Base-by-base conservation (phyloP, 1,140 invertebrate genomes). In the Bombus balteatus region DNA sequence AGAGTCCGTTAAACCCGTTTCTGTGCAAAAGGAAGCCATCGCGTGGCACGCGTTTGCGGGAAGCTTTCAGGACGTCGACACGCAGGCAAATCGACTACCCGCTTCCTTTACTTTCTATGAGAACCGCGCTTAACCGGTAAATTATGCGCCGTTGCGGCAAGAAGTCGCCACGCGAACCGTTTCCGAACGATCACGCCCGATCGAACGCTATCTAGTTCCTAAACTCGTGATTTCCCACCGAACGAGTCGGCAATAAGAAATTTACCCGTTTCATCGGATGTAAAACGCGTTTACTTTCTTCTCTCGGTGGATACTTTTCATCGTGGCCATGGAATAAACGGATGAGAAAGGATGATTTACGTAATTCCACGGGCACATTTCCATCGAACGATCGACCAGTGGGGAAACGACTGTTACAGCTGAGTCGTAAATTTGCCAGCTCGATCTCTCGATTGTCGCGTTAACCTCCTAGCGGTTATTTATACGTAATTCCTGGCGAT, bases 91-190 rank as follows among this genome's bases (percentile, higher is more conserved):
- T 85, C 68, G 76, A 73, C 68, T 65, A 78, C 83, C 66, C 47
- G 73, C 18, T 77, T 77, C 76, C 68, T 68, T 79, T 85, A 85
- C 83, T 85, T 85, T 85, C 83, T 85, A 85, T 32, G 83, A 79
- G 76, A 80, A 57, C 76, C 68, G 32, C 28, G 83, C 62, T 41
- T 83, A 78, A 70, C 74, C 83, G 68, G 76, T 85, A 85, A 85
- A 85, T 80, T 73, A 72, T 62, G 62, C 34, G 34, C n/a, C 62
- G 8, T 12, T 25, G 28, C 62, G 41, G 22, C 62, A 70, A 68
- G 43, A 37, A 39, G 34, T 47, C 41, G n/a, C 34, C 62, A 34
- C 28, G 28, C 76, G 32, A 28, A 62, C 22, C 13, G 28, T 77
- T 39, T 12, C 81, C 83, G 39, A 10, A 32, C 8, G 66, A 83